Evolutionary conservation across 2,888 invertebrate genomes (phyloP).

Genomic region (Agrotis clavis): DNA sequence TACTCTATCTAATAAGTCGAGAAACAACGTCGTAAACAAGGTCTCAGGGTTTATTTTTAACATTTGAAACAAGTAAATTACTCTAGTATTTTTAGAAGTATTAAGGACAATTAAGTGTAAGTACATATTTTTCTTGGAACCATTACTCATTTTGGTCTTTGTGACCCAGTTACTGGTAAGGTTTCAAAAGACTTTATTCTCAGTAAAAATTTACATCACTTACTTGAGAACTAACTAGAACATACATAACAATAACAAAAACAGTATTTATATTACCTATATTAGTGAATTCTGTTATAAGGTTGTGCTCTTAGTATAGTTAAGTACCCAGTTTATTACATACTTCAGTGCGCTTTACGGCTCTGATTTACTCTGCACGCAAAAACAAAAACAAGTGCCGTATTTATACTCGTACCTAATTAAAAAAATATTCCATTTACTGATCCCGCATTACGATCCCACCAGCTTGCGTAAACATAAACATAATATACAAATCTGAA

Average conservation of each 20-base stretch:
- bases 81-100: background rate
- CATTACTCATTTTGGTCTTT: too few species aligned
- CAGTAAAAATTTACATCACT: too few species aligned
- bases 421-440: conserved; percentile 37
- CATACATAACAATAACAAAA: too few species aligned
- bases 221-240: too few species aligned
- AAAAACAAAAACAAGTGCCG: conserved; percentile 22
- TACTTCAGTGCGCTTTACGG: conserved; percentile 34
- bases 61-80: background rate
- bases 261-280: too few species aligned
- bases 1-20: conserved; percentile 10
- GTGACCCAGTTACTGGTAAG: too few species aligned
- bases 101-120: background rate
- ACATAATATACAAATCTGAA: conserved; percentile 31
- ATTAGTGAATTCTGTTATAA: too few species aligned
- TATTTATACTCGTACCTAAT: conserved; percentile 44
- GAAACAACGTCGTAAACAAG: conserved; percentile 13
- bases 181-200: too few species aligned
- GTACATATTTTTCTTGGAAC: too few species aligned
- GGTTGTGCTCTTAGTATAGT: too few species aligned
- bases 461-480: background rate
- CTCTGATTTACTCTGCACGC: conserved; percentile 24
- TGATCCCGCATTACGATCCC: background rate
- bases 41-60: conserved; percentile 2
- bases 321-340: conserved; percentile 26